Percentiles rank a stretch among this genome's conserved stretches.
Conservation (phyloP, 2,888 invertebrate species). For the Lithosia quadra region DNA sequence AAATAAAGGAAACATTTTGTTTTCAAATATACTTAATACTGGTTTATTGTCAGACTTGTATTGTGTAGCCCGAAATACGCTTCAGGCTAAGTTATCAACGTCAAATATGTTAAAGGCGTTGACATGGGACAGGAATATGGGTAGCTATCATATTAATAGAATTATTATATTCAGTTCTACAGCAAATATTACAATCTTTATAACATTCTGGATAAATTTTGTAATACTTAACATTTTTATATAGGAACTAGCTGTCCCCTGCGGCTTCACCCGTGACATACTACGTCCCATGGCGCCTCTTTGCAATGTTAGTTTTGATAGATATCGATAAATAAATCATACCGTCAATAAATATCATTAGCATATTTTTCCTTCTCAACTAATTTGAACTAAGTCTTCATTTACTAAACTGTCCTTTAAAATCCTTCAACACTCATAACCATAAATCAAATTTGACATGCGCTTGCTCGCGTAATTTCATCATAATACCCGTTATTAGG, state of each 20-base stretch:
- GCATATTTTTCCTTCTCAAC: neutral
- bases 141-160: neutral
- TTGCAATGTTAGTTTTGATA: no score
- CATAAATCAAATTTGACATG: slow-evolving; percentile 48
- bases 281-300: no score
- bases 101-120: slow-evolving; percentile 9
- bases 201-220: neutral
- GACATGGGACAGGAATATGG: slow-evolving; percentile 7
- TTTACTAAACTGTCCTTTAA: slow-evolving; percentile 43
- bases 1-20: neutral
- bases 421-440: slow-evolving; percentile 29
- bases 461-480: slow-evolving; percentile 49
- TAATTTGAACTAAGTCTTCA: slow-evolving; percentile 27
- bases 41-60: slow-evolving; percentile 10
- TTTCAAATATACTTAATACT: neutral
- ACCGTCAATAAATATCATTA: neutral
- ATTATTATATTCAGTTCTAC: neutral
- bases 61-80: slow-evolving; percentile 12
- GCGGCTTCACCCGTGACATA: no score
- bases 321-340: no score
- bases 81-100: slow-evolving; percentile 6
- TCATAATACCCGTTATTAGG: slow-evolving; percentile 57
- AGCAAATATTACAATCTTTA: neutral
- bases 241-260: no score
- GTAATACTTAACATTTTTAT: neutral